Base-by-base conservation (phyloP, 2,888 invertebrate species). In the Lissocephala sabroskyi region DNA sequence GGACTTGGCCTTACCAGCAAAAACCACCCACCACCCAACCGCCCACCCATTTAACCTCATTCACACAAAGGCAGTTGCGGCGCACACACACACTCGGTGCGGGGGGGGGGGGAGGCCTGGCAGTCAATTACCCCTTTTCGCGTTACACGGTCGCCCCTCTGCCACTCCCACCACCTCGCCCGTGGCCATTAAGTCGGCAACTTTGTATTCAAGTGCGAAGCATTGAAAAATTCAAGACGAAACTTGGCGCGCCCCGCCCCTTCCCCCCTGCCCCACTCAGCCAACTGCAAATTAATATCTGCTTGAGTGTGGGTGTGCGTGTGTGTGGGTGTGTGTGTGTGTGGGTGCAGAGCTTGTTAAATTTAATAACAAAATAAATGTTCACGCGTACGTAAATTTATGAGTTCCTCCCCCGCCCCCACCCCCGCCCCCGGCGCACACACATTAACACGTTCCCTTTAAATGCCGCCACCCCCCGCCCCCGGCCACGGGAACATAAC, bases 321-420 rank as follows among this genome's bases (percentile, higher is more conserved):
- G 44, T 33, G 49, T 14, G 45, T 19, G 44, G 18, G 28, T 39
- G 43, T 36, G 40, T 29, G 35, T 40, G 50, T 26, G 51, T n/a
- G 37, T 17, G 44, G 18, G 23, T 43, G 41, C 16, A 51, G 70
- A 75, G 77, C 71, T 66, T 62, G 62, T 68, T 77, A 66, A 73
- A 73, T 68, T 79, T 79, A 81, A 79, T 79, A 79, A 79, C 73
- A 81, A 74, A 81, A 79, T 79, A 80, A 81, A 81, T 81, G 81
- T 77, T 79, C 79, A 63, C 68, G 76, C 68, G 62, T 64, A 70
- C 67, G 63, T 66, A 64, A 79, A 79, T 81, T 81, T 80, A 80
- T 81, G 71, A 58, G 60, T 54, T 55, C 40, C n/a, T n/a, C n/a
- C n/a, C n/a, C n/a, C n/a, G n/a, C n/a, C n/a, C n/a, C n/a, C n/a